Percentiles rank a stretch among this genome's conserved stretches.
Conservation (phyloP, 1,140 invertebrate genomes). For the Eurosta solidaginis region DNA sequence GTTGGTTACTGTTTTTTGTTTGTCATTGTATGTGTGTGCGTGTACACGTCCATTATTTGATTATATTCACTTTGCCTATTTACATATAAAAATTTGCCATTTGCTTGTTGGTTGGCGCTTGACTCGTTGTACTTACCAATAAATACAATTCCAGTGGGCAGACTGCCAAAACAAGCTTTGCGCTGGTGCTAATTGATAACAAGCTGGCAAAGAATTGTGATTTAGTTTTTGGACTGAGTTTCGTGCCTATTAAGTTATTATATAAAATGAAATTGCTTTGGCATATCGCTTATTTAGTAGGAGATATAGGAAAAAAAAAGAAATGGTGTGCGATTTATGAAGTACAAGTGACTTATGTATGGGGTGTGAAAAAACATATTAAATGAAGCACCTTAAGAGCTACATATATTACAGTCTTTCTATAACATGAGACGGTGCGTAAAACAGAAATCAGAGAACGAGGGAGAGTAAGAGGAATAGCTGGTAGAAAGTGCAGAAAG, state of each 20-base stretch:
- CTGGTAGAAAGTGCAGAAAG: too few species aligned
- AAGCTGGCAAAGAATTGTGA: not conserved
- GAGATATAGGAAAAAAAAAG: too few species aligned
- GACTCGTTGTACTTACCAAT: not conserved
- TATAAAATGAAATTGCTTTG: not conserved
- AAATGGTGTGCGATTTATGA: not conserved
- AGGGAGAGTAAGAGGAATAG: too few species aligned
- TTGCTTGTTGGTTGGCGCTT: not conserved
- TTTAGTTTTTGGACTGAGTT: constrained; percentile 7
- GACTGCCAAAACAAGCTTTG: not conserved
- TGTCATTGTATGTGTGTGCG: not conserved
- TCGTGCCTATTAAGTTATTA: not conserved
- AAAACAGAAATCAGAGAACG: too few species aligned
- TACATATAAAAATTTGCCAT: not conserved
- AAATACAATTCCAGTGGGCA: constrained; percentile 5
- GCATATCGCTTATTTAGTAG: not conserved
- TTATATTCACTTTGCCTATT: not conserved
- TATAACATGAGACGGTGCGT: too few species aligned
- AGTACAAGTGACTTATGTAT: not conserved
- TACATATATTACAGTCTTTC: too few species aligned
- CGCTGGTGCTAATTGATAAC: not conserved
- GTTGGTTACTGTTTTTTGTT: not conserved
- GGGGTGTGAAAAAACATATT: too few species aligned
- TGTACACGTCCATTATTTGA: not conserved
- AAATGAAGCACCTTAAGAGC: too few species aligned